Base-by-base conservation (phyloP, 2,797 vertebrate species). In the Pipistrellus pipistrellus region DNA sequence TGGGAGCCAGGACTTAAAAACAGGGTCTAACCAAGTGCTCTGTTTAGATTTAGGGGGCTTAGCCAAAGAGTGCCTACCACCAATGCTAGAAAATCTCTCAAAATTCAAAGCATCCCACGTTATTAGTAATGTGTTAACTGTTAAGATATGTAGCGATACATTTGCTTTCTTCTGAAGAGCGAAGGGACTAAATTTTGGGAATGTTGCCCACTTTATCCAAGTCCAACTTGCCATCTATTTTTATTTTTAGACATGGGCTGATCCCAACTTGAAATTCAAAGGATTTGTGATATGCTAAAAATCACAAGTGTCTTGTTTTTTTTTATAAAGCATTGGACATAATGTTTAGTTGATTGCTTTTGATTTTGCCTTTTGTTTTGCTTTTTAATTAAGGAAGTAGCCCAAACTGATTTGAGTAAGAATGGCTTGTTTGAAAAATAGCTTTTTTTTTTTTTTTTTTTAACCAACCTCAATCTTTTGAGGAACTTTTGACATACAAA, bases 191-290 rank as follows among this genome's bases (percentile, higher is more conserved):
- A 44, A 72, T n/a, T 91, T 84, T 41, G 62, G 80, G 12, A 30
- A 85, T 66, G 2, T 66, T 89, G 27, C 38, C 75, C 12, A 21
- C 35, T 57, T 78, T 35, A 72, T 77, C 64, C 55, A 59, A 46
- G 81, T 86, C 51, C 78, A 64, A 0, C 15, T 88, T 88, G 35
- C 41, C 53, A 1, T 59, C 10, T 89, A 23, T 95, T 80, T 87
- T 59, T 72, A 66, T 73, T 88, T 95, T 84, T 75, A 81, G 30
- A 23, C 18, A 23, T 53, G 35, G 38, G 41, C 30, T 59, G 41
- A 46, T 48, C 73, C 53, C 35, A 94, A 15, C 35, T 78, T 85
- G 41, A 83, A 92, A 86, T 86, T 83, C 55, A 85, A 27, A 73
- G 62, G 25, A 27, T 85, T 85, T 64, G 35, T 85, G 38, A 32